Conservation (phyloP, 2,113 vertebrate species). For the Bubo blakistoni region DNA sequence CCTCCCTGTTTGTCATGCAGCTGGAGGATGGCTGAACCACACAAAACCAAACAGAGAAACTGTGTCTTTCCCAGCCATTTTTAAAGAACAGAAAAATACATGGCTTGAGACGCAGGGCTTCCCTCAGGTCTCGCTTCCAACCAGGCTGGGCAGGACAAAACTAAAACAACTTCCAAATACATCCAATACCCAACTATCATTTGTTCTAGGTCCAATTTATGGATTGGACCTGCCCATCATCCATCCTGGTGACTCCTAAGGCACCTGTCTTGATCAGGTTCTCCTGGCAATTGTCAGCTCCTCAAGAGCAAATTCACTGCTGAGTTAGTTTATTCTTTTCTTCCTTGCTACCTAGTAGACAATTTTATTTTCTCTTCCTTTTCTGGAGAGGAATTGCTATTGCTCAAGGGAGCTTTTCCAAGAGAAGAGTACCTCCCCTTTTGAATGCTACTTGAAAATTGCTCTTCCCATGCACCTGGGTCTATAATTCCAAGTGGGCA, state of each 20-base stretch:
- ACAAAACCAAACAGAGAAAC: neutral
- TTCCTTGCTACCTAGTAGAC: neutral
- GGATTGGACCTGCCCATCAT: neutral
- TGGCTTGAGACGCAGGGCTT: neutral
- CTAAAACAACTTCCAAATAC: neutral
- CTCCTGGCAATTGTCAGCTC: neutral
- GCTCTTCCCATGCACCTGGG: neutral
- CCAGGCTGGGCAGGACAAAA: neutral
- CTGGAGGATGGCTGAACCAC: neutral
- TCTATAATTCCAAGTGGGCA: neutral
- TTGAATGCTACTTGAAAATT: neutral
- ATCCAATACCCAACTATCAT: neutral
- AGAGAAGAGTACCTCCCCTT: neutral
- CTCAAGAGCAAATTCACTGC: neutral
- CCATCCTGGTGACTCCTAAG: neutral
- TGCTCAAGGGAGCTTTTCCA: neutral
- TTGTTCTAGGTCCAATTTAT: neutral
- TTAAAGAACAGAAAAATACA: neutral
- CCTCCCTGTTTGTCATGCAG: neutral
- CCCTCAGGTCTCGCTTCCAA: neutral
- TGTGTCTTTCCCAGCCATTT: neutral
- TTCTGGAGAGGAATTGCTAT: neutral
- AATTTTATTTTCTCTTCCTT: neutral
- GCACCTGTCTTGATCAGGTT: neutral
- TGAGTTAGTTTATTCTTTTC: neutral